Evolutionary conservation across 1,140 invertebrate genomes (phyloP).

Genomic region (Cephus cinctus): DNA sequence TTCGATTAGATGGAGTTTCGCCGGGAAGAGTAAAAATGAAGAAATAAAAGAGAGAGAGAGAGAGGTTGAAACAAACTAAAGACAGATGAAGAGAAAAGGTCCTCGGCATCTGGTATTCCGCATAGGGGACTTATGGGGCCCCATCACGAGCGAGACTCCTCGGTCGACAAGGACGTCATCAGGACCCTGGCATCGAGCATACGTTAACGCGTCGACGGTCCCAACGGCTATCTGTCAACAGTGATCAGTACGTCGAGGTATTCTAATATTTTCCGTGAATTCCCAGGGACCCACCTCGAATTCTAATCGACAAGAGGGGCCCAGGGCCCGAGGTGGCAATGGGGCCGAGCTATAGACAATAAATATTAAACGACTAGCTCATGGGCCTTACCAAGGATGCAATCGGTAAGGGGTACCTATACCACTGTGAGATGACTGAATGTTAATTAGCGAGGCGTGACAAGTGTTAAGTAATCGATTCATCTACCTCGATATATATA

Average conservation of each 20-base stretch:
- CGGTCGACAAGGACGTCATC: too few species aligned
- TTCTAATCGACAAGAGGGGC: conserved; percentile 26
- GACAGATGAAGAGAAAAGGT: conserved; percentile 34
- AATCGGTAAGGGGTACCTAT: conserved; percentile 16
- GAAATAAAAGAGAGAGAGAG: too few species aligned
- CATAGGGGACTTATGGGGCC: too few species aligned
- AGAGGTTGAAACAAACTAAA: too few species aligned
- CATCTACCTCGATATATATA: conserved; percentile 23
- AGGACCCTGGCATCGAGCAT: too few species aligned
- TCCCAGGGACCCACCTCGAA: conserved; percentile 32
- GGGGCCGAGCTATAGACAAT: conserved; percentile 38
- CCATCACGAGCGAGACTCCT: too few species aligned
- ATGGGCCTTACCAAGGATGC: not conserved
- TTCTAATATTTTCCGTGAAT: conserved; percentile 52
- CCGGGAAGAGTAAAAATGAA: too few species aligned
- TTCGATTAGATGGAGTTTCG: too few species aligned
- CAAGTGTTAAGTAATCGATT: conserved; percentile 43
- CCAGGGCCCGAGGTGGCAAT: conserved; percentile 34
- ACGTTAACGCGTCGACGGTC: not conserved
- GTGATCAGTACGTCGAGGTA: conserved; percentile 33
- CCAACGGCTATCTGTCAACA: conserved; percentile 36
- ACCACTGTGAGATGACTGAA: conserved; percentile 44
- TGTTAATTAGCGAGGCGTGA: conserved; percentile 51
- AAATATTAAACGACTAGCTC: conserved; percentile 49
- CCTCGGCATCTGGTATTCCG: conserved; percentile 45